Conservation (phyloP, 2,113 vertebrate genomes). For the Takifugu flavidus region DNA sequence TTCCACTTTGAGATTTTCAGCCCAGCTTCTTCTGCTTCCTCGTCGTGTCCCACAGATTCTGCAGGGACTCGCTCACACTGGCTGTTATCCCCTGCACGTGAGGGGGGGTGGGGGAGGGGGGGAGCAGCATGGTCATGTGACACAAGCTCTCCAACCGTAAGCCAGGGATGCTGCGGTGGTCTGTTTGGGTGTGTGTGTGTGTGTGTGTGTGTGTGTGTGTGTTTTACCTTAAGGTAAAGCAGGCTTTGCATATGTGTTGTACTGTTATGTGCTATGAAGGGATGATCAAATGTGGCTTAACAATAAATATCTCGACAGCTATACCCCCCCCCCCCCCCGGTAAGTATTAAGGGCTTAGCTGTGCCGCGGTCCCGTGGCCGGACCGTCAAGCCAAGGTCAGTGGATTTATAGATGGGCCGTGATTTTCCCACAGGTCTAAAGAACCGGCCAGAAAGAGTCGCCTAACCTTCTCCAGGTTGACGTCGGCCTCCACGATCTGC, state of each 20-base stretch:
- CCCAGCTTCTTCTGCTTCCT: too few relatives aligned
- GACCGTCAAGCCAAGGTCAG: constrained; percentile 52
- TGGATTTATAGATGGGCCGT: constrained; percentile 28
- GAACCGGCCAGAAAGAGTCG: not conserved
- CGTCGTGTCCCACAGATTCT: too few relatives aligned
- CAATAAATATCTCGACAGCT: too few relatives aligned
- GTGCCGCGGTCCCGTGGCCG: constrained; percentile 26
- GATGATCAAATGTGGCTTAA: too few relatives aligned
- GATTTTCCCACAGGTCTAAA: constrained; percentile 25
- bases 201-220: too few relatives aligned
- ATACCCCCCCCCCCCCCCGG: too few relatives aligned
- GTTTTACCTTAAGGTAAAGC: too few relatives aligned
- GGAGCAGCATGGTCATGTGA: constrained; percentile 35
- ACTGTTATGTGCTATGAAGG: too few relatives aligned
- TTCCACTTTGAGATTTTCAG: too few relatives aligned
- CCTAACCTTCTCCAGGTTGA: constrained; percentile 85
- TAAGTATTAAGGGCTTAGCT: constrained; percentile 58
- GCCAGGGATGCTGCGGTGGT: constrained; percentile 6
- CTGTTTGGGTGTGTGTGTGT: not conserved
- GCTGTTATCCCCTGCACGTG: constrained; percentile 38
- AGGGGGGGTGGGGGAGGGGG: constrained; percentile 15
- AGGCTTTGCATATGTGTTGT: too few relatives aligned
- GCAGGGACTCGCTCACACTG: too few relatives aligned
- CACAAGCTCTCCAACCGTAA: constrained; percentile 24
- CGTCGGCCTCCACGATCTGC: constrained; percentile 80